phyloP scores from a whole-genome alignment of 35 echinoderm and acorn worm species.

The Apostichopus californicus region DNA sequence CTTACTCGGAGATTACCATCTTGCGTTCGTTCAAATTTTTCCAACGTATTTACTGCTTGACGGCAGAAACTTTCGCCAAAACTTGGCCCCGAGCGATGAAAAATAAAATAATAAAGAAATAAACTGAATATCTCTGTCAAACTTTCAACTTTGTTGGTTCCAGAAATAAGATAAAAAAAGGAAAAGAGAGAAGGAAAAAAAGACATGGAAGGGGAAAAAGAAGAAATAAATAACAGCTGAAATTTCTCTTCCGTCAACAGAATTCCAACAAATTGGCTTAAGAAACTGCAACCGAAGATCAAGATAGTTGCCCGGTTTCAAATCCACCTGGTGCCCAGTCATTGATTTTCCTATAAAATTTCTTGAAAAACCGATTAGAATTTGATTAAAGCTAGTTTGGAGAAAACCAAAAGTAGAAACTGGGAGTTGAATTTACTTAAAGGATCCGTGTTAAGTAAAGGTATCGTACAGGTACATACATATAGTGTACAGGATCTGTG shows the following conservation, averaged over 20 bases:
- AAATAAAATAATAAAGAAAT: not conserved
- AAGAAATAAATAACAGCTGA: not conserved
- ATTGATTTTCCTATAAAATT: conserved; percentile 55
- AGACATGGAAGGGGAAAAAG: not conserved
- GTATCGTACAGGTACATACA: not conserved
- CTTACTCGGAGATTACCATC: not conserved
- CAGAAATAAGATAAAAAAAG: not conserved
- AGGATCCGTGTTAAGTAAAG: not conserved
- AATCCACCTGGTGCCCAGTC: conserved; percentile 33
- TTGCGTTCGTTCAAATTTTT: not conserved
- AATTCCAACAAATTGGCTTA: conserved; percentile 26
- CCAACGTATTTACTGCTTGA: not conserved
- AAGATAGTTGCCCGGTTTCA: not conserved
- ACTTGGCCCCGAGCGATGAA: conserved; percentile 11
- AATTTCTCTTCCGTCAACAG: not conserved
- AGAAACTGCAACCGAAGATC: conserved; percentile 35
- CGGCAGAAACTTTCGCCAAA: not conserved
- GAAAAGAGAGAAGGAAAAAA: not conserved
- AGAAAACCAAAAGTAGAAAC: conserved; percentile 14
- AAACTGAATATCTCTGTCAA: conserved; percentile 17
- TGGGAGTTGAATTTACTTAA: not conserved
- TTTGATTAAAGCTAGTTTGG: conserved; percentile 49
- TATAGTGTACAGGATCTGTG: too few relatives aligned
- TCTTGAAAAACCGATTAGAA: conserved; percentile 48
- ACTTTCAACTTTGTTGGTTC: not conserved